Percentiles rank a stretch among this genome's conserved stretches.
These are phyloP conservation scores for Dendrolimus houi DNA, from an alignment of 2,888 invertebrate species.

Conservation along the genomic window DNA sequence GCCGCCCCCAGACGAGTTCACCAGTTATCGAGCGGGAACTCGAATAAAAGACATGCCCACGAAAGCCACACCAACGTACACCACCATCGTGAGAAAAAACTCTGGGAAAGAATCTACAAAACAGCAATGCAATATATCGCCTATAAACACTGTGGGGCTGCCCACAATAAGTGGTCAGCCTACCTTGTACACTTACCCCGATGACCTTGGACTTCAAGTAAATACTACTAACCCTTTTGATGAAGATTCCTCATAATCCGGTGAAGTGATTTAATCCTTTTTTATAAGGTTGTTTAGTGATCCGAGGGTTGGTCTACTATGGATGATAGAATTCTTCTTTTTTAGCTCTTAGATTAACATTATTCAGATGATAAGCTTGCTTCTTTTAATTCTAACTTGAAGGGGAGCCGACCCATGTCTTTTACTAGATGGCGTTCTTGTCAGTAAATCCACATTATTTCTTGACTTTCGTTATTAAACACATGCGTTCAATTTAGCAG, in stretches of 20 bases:
- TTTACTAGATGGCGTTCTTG: no score
- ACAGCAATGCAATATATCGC: constrained; percentile 43
- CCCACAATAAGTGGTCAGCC: constrained; percentile 50
- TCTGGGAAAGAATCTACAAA: constrained; percentile 41
- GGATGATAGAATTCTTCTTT: no score
- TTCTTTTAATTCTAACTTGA: no score
- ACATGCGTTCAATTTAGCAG: no score
- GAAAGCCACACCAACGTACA: constrained; percentile 50
- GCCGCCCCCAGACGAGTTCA: constrained; percentile 66
- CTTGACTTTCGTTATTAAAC: no score
- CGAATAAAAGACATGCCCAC: constrained; percentile 54
- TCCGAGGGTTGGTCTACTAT: no score
- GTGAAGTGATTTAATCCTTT: neutral
- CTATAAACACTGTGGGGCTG: constrained; percentile 60
- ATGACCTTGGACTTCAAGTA: constrained; percentile 48
- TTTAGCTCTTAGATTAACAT: no score
- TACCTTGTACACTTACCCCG: constrained; percentile 56
- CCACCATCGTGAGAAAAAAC: constrained; percentile 46
- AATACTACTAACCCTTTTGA: constrained; percentile 63
- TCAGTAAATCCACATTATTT: no score
- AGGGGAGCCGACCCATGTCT: no score
- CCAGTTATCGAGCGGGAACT: constrained; percentile 53
- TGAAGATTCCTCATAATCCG: constrained; percentile 41
- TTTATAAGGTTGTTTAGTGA: no score
- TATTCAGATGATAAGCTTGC: no score